These are phyloP conservation scores for Zhuqinia jingwanae DNA, from an alignment of 2,888 invertebrate species.

Conservation along the genomic window DNA sequence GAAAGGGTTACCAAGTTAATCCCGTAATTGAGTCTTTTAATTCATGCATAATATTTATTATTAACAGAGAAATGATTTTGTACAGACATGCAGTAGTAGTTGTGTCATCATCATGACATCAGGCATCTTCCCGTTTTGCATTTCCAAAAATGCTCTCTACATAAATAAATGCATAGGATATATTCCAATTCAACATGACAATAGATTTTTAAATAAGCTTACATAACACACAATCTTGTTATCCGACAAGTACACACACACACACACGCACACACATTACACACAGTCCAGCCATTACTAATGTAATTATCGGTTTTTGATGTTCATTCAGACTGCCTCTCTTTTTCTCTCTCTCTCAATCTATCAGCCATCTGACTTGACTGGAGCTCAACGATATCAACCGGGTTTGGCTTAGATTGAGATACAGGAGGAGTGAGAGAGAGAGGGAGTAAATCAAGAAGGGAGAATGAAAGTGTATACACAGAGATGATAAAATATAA, in stretches of 20 bases:
- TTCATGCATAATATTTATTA: slow-evolving; percentile 67
- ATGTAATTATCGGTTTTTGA: slow-evolving; percentile 75
- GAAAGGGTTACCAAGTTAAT: slow-evolving; percentile 71
- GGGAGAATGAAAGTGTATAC: background rate
- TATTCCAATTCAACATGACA: background rate
- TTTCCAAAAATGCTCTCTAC: background rate
- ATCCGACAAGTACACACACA: slow-evolving; percentile 40
- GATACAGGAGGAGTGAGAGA: background rate
- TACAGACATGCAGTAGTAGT: background rate
- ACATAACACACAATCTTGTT: slow-evolving; percentile 4
- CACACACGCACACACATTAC: no score
- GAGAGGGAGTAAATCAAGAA: background rate
- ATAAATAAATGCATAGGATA: background rate
- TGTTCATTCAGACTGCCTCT: background rate
- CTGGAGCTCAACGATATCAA: background rate
- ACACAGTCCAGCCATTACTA: slow-evolving; percentile 27
- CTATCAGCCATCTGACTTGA: background rate
- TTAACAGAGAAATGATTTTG: slow-evolving; percentile 53
- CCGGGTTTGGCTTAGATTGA: background rate
- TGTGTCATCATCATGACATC: background rate
- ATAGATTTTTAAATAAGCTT: background rate
- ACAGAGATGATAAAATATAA: background rate
- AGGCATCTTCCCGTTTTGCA: background rate
- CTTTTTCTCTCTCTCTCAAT: background rate
- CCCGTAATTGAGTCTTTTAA: slow-evolving; percentile 65